Conservation (phyloP, 2,888 invertebrate species). For the Eupithecia pulchellata region DNA sequence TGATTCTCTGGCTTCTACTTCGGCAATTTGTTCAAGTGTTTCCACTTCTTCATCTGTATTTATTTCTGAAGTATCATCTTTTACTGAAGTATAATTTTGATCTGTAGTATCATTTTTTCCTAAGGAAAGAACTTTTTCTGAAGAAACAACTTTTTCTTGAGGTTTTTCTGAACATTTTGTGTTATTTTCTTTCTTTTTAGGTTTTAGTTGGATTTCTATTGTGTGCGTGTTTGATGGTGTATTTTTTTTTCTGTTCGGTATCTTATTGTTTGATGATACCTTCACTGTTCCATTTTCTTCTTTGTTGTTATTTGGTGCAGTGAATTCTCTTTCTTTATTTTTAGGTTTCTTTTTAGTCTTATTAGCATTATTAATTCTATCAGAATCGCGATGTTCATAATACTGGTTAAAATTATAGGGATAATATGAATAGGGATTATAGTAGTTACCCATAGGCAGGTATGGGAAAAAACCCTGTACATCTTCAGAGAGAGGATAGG, state of each 20-base stretch:
- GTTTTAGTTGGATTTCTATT: conserved; percentile 33
- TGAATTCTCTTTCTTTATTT: conserved; percentile 17
- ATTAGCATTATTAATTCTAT: conserved; percentile 24
- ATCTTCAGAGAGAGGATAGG: conserved; percentile 32
- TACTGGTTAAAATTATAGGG: conserved; percentile 48
- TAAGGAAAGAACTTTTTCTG: not conserved
- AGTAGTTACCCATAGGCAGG: conserved; percentile 39
- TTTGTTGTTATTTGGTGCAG: not conserved
- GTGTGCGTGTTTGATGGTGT: conserved; percentile 24
- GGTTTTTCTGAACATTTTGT: conserved; percentile 1
- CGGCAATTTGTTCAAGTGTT: not conserved
- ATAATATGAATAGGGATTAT: conserved; percentile 37
- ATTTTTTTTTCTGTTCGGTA: not conserved
- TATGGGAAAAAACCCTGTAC: conserved; percentile 33
- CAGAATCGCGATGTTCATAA: conserved; percentile 39
- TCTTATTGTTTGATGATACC: not conserved
- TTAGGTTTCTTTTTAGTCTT: conserved; percentile 36
- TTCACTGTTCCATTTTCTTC: conserved; percentile 18
- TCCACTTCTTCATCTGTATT: not conserved
- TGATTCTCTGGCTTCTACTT: conserved; percentile 37
- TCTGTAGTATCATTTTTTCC: not conserved
- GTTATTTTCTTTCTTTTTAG: conserved; percentile 37
- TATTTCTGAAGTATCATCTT: not conserved
- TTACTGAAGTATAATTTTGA: not conserved
- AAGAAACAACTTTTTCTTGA: not conserved